These are phyloP conservation scores for Engraulis encrasicolus DNA, from an alignment of 2,113 vertebrate species.

Conservation along the genomic window DNA sequence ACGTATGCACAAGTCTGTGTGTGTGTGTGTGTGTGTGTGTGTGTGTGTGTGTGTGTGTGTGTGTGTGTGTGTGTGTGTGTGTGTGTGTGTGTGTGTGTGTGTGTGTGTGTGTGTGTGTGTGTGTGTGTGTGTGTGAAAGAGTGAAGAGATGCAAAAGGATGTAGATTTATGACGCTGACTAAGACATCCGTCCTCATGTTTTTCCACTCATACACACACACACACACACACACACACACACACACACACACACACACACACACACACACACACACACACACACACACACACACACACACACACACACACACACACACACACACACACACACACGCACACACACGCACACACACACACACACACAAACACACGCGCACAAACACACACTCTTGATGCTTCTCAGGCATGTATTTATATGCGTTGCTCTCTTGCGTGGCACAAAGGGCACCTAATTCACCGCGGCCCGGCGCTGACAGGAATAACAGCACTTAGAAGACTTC, in stretches of 20 bases:
- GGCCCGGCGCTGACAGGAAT: slow-evolving; percentile 64
- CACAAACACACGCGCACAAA: background rate
- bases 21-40: background rate
- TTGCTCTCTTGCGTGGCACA: slow-evolving; percentile 49
- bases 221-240: too few relatives aligned
- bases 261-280: background rate
- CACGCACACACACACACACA: too few relatives aligned
- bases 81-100: background rate
- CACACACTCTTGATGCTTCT: background rate
- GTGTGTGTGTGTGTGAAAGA: background rate
- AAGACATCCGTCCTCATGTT: slow-evolving; percentile 70
- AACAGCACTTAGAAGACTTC: slow-evolving; percentile 74
- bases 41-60: background rate
- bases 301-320: background rate
- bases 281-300: background rate
- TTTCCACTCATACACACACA: slow-evolving; percentile 63
- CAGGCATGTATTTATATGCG: slow-evolving; percentile 68
- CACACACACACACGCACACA: background rate
- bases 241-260: background rate
- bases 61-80: background rate
- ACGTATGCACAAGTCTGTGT: too few relatives aligned
- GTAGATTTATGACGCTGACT: slow-evolving; percentile 64
- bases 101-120: background rate
- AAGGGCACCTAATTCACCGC: slow-evolving; percentile 71
- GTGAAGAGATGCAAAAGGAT: slow-evolving; percentile 17